These are phyloP conservation scores for Metalampra italica DNA, from an alignment of 2,888 invertebrate species.

Conservation along the genomic window DNA sequence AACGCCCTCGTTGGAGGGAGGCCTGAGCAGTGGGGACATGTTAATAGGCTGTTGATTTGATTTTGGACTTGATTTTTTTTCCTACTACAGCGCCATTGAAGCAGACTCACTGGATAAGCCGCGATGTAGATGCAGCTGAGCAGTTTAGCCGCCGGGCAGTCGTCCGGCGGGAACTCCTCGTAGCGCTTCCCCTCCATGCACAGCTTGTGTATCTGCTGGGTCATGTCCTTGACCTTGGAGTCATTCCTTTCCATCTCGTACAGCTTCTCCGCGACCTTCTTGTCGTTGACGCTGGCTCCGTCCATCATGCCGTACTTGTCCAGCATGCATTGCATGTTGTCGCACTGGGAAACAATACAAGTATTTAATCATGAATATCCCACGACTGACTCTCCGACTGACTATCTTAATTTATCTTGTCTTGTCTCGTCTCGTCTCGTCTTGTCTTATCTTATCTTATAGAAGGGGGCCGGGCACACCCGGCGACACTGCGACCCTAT, in stretches of 20 bases:
- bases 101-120: constrained; percentile 7
- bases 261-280: not conserved
- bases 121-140: constrained; percentile 3
- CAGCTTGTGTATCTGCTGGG: not conserved
- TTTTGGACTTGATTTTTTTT: too few species aligned
- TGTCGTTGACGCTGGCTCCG: not conserved
- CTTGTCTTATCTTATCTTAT: too few species aligned
- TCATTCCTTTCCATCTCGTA: not conserved
- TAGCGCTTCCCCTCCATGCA: not conserved
- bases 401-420: too few species aligned
- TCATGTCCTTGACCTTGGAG: not conserved
- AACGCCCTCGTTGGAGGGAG: too few species aligned
- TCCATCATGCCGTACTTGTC: not conserved
- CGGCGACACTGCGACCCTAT: too few species aligned
- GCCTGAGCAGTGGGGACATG: too few species aligned
- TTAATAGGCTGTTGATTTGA: too few species aligned
- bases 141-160: not conserved
- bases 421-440: too few species aligned
- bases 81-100: too few species aligned
- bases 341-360: not conserved
- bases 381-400: too few species aligned
- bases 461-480: too few species aligned
- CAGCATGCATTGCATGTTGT: not conserved
- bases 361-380: too few species aligned
- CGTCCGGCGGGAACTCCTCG: not conserved